Evolutionary conservation across 1,140 invertebrate species (phyloP).

Genomic region (Drosophila truncata): DNA sequence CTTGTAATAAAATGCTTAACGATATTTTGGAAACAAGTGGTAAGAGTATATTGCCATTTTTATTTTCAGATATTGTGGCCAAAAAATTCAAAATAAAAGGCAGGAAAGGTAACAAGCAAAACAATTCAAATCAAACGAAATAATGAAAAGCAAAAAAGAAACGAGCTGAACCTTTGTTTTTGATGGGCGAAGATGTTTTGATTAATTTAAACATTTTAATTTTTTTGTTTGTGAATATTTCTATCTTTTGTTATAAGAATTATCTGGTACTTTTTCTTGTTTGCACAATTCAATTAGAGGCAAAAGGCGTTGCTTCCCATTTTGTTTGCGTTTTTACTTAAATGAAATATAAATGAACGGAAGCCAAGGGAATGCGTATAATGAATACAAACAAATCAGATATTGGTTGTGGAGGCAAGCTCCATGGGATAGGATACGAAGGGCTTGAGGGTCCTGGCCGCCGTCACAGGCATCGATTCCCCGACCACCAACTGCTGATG

Average conservation of each 20-base stretch:
- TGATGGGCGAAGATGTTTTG: not conserved
- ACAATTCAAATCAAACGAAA: not conserved
- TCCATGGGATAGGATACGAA: constrained; percentile 31
- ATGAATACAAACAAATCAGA: constrained; percentile 6
- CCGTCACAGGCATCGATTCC: constrained; percentile 32
- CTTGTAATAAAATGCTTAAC: too few species aligned
- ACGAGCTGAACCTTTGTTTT: not conserved
- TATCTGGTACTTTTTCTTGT: not conserved
- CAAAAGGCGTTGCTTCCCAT: not conserved
- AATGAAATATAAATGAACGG: constrained; percentile 6
- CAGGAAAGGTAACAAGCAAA: not conserved
- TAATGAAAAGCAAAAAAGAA: constrained; percentile 28
- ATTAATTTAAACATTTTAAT: too few species aligned
- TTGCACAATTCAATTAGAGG: constrained; percentile 29
- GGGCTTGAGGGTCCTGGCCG: constrained; percentile 38
- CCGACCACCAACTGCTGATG: constrained; percentile 19
- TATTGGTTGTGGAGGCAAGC: not conserved
- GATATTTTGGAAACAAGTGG: too few species aligned
- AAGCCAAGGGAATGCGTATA: constrained; percentile 1
- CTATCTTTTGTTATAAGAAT: not conserved
- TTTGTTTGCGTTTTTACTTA: not conserved
- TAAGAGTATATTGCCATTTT: not conserved
- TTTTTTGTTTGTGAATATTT: too few species aligned
- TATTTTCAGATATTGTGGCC: not conserved
- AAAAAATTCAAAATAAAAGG: not conserved